A percentile compares a stretch with the other conserved stretches of the same genome.
Conservation (phyloP, 2,888 invertebrate species). For the Periphyllus acericola region DNA sequence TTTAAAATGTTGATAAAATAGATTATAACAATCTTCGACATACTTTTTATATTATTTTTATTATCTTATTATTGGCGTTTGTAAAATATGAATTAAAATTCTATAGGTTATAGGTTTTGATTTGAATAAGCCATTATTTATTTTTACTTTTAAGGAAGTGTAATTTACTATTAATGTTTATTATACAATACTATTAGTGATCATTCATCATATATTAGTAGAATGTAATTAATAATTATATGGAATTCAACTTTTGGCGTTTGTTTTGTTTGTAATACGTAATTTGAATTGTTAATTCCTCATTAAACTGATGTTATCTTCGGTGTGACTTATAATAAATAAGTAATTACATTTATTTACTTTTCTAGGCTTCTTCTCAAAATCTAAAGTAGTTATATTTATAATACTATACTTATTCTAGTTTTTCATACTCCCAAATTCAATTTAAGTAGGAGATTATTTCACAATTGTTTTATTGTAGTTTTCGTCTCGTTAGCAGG, state of each 20-base stretch:
- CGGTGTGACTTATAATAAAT: no score
- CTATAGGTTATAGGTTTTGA: neutral
- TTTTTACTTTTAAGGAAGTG: neutral
- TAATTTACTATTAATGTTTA: neutral
- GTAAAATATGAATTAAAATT: neutral
- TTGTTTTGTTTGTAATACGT: neutral
- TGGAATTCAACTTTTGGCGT: neutral
- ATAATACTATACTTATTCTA: neutral
- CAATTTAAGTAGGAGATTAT: neutral
- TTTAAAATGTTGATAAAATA: no score
- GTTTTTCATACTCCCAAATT: neutral
- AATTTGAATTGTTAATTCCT: no score
- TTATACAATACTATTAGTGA: neutral
- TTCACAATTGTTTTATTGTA: neutral
- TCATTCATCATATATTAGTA: no score
- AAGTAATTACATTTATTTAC: no score
- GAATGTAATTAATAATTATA: no score
- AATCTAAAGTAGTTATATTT: neutral
- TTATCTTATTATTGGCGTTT: neutral
- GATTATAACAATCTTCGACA: neutral
- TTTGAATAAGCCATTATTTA: neutral
- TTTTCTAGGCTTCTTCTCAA: neutral
- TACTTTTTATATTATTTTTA: neutral
- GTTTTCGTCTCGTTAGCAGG: conserved; percentile 4
- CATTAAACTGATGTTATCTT: no score